Evolutionary conservation across 1,140 invertebrate species (phyloP).

Genomic region (Cydia splendana): DNA sequence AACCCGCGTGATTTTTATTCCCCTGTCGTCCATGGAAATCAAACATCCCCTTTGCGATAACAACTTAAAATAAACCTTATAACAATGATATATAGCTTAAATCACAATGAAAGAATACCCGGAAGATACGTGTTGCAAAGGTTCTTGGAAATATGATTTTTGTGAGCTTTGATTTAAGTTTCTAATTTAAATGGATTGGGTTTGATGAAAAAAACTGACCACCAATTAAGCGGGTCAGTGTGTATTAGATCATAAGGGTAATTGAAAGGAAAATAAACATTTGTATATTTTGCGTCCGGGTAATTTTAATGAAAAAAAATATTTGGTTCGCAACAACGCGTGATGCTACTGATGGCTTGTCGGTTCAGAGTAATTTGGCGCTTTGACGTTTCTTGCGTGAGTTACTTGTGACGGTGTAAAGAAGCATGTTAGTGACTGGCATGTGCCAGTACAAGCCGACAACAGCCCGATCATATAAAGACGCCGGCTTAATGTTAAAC

Average conservation of each 20-base stretch:
- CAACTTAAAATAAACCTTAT: not conserved
- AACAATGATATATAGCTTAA: not conserved
- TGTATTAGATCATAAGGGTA: slow-evolving; percentile 18
- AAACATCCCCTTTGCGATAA: not conserved
- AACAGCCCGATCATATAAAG: too few relatives aligned
- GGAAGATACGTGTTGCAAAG: not conserved
- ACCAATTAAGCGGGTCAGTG: not conserved
- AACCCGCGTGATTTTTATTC: slow-evolving; percentile 20
- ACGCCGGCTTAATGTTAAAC: too few relatives aligned
- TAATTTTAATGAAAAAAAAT: not conserved
- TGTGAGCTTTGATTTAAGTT: not conserved
- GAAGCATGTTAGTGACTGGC: too few relatives aligned
- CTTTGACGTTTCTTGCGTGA: too few relatives aligned
- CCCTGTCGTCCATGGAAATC: not conserved
- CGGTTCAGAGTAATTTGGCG: too few relatives aligned
- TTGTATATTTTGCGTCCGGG: not conserved
- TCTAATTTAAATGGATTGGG: not conserved
- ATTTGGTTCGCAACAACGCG: too few relatives aligned
- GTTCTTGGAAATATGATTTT: not conserved
- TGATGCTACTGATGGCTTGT: too few relatives aligned
- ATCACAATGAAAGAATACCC: not conserved
- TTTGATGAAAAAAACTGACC: not conserved
- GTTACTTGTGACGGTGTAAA: too few relatives aligned
- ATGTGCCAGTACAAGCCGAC: too few relatives aligned
- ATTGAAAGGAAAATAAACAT: slow-evolving; percentile 23